Evolutionary conservation across 2,797 vertebrate genomes (phyloP).

Genomic region (Ficedula albicollis): DNA sequence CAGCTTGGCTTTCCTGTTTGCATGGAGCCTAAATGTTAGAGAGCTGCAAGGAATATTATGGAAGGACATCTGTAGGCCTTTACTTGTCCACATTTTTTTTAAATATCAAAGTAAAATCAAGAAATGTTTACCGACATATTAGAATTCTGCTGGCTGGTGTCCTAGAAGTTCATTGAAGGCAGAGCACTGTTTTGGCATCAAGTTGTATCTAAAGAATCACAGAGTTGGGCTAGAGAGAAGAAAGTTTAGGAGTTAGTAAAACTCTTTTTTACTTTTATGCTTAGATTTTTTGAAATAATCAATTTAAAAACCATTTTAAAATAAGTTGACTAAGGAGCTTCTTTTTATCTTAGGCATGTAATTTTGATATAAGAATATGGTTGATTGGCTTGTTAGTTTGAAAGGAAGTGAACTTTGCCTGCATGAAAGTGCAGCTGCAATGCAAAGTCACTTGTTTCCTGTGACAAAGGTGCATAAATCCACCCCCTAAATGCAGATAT

Average conservation of each 20-base stretch:
- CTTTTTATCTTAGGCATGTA: not conserved
- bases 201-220: not conserved
- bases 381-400: not conserved
- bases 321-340: not conserved
- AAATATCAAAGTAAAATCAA: not conserved
- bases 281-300: not conserved
- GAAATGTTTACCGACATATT: not conserved
- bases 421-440: not conserved
- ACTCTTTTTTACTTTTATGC: not conserved
- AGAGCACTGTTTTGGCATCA: not conserved
- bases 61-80: not conserved
- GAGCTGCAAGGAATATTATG: not conserved
- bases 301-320: not conserved
- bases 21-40: not conserved
- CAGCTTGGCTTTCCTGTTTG: not conserved
- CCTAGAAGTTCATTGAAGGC: not conserved
- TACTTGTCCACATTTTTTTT: not conserved
- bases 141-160: not conserved
- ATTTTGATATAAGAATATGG: not conserved
- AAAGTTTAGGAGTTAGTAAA: not conserved
- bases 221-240: not conserved
- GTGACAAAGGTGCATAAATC: not conserved
- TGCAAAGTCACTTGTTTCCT: not conserved
- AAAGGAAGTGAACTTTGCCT: not conserved
- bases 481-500: fast-evolving